A percentile compares a stretch with the other conserved stretches of the same genome.
Evolutionary conservation across 2,888 invertebrate genomes (phyloP).

Genomic region (Polydesmus complanatus): DNA sequence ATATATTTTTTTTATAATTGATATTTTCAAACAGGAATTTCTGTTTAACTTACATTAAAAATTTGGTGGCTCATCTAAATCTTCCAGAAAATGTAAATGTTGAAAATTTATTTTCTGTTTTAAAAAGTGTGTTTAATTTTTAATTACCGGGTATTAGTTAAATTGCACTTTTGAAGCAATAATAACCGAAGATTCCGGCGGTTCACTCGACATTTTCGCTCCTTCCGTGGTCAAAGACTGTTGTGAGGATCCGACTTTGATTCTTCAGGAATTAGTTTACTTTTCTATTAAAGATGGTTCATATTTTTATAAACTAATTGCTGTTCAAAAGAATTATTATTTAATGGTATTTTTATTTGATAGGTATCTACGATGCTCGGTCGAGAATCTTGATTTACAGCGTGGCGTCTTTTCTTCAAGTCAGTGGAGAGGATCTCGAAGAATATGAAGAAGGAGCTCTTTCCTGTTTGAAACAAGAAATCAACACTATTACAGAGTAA

Average conservation of each 20-base stretch:
- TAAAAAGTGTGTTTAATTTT: not conserved
- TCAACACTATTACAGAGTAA: constrained; percentile 33
- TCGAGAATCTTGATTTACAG: constrained; percentile 44
- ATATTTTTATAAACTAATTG: too few species aligned
- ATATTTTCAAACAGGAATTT: too few species aligned
- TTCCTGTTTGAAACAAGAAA: constrained; percentile 36
- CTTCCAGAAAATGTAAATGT: not conserved
- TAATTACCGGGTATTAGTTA: too few species aligned
- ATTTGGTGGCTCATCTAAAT: not conserved
- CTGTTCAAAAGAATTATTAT: not conserved
- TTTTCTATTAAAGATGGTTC: constrained; percentile 6
- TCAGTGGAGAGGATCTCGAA: constrained; percentile 42
- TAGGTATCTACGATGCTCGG: constrained; percentile 49
- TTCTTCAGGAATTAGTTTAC: constrained; percentile 3
- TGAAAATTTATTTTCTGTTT: not conserved
- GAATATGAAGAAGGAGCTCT: constrained; percentile 44
- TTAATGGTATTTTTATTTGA: constrained; percentile 17
- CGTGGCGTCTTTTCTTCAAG: constrained; percentile 39
- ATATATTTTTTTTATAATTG: too few species aligned
- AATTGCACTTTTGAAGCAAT: not conserved
- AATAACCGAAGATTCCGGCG: not conserved
- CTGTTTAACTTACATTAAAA: not conserved
- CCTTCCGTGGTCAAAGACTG: not conserved
- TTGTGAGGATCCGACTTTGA: not conserved
- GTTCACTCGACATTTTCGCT: not conserved